These are phyloP conservation scores for Papilio helenus DNA, from an alignment of 1,140 invertebrate genomes.

Conservation along the genomic window DNA sequence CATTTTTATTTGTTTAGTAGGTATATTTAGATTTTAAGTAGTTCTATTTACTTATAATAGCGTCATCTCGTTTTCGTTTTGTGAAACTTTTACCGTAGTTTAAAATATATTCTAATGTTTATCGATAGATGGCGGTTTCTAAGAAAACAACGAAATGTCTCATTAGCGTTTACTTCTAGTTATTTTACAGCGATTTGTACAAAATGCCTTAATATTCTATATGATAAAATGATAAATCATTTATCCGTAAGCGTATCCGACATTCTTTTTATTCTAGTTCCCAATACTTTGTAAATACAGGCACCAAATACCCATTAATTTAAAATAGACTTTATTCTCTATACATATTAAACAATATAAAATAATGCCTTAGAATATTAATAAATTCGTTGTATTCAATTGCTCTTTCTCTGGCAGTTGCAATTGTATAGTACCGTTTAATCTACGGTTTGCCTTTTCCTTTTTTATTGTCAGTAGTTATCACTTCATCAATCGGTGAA, in stretches of 20 bases:
- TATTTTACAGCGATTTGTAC: constrained; percentile 50
- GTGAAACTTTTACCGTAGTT: background rate
- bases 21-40: too few relatives aligned
- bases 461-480: constrained; percentile 2
- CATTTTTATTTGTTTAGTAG: too few relatives aligned
- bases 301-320: background rate
- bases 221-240: constrained; percentile 9
- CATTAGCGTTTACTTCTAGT: constrained; percentile 49
- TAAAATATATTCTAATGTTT: background rate
- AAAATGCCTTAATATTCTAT: constrained; percentile 45
- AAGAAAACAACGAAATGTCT: constrained; percentile 43
- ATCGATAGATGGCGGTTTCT: background rate
- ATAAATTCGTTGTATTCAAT: constrained; percentile 27
- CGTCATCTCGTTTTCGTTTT: background rate
- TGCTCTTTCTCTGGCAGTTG: background rate
- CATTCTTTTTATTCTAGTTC: background rate
- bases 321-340: background rate
- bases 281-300: background rate
- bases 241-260: background rate
- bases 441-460: constrained; percentile 9
- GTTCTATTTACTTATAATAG: background rate
- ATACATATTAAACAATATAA: background rate
- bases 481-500: constrained; percentile 4
- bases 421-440: background rate
- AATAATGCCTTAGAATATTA: background rate